A percentile compares a stretch with the other conserved stretches of the same genome.
Conservation (phyloP, 2,888 invertebrate genomes). For the Pocota personata region DNA sequence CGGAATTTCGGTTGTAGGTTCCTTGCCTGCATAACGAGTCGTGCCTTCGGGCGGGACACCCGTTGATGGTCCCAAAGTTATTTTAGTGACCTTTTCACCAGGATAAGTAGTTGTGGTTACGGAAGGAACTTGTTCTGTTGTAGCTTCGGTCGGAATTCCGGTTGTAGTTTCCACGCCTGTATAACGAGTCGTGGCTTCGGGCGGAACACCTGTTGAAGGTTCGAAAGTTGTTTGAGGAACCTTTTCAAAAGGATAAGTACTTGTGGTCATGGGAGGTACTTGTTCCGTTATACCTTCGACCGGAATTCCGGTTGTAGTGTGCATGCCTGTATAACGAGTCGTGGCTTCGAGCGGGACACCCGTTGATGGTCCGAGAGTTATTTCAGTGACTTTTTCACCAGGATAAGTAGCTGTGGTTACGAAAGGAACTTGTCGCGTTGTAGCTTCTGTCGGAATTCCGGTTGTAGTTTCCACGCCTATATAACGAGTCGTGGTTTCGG, state of each 20-base stretch:
- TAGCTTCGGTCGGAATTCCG: background rate
- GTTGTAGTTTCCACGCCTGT: background rate
- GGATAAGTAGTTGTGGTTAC: background rate
- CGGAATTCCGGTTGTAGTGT: background rate
- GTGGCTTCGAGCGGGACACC: background rate
- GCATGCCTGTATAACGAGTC: background rate
- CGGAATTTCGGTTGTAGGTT: no score
- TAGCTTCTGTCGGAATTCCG: background rate
- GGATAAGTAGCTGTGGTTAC: background rate
- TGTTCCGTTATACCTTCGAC: background rate
- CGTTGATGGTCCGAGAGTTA: background rate
- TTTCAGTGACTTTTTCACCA: background rate
- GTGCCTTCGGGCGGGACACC: background rate
- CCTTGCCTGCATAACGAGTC: background rate
- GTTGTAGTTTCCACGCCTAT: background rate
- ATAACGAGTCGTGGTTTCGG: background rate
- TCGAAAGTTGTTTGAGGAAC: background rate
- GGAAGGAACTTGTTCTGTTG: background rate
- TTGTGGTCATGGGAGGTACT: background rate
- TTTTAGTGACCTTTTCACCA: background rate
- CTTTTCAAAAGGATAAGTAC: background rate
- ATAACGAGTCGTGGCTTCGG: background rate
- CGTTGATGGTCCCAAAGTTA: background rate
- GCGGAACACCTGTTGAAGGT: background rate
- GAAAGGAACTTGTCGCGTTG: background rate